Evolutionary conservation across 2,113 vertebrate genomes (phyloP), one percentile per base, ranked within the genome.

Genomic region (Aptenodytes patagonicus): DNA sequence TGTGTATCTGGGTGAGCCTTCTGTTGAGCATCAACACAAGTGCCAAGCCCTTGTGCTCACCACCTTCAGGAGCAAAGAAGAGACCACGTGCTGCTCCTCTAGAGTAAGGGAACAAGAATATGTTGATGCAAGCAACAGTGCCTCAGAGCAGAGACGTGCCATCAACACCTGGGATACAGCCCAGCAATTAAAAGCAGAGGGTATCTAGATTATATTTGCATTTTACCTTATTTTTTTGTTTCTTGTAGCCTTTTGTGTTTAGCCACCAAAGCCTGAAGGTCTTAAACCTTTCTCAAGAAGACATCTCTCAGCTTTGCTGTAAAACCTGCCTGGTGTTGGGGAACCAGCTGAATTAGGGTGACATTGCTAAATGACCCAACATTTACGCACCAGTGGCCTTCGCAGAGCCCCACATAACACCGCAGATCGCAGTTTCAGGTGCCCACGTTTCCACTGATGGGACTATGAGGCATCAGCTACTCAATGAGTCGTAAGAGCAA

Each of bases 61-160:
- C 54, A 34, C 28, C 22, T 22, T 9, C n/a, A 38, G 38, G 18
- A 31, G n/a, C 52, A 36, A 24, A 34, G 49, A 10, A 42, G n/a
- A 71, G 40, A 29, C 7, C 34, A 34, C 3, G 0, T 3, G 21
- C 52, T 47, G 57, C 57, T 79, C 31, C 69, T 62, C n/a, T 9
- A 5, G 34, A 46, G 40, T 7, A 24, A 11, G 40, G 20, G 25
- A 70, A 47, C 24, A 13, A 52, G 44, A 31, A 19, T 1, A 11
- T 1, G 11, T 11, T 0, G 2, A 25, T 26, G 60, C 71, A 19
- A 75, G 36, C 31, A 28, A 10, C 0, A 34, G 31, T 0, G 1
- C 20, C 62, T 57, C 47, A 16, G 32, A 44, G 68, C 54, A 80
- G 21, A 47, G 47, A 29, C 0, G 2, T 54, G 69, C 49, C 60